Conservation (phyloP, 2,888 invertebrate genomes). For the Machimus rusticus region DNA sequence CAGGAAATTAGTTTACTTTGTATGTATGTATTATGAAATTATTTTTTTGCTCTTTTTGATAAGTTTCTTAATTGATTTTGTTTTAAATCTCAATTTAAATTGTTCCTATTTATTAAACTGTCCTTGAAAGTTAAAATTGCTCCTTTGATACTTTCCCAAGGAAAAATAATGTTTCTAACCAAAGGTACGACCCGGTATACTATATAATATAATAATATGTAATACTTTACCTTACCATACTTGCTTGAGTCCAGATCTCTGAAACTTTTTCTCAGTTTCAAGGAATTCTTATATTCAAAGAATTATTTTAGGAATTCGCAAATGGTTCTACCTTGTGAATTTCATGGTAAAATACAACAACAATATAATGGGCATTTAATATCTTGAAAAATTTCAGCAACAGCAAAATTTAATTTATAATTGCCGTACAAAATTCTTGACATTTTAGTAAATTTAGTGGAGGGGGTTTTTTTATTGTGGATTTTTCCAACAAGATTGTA, state of each 20-base stretch:
- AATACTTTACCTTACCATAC: background rate
- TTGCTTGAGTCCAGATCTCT: background rate
- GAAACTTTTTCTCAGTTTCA: background rate
- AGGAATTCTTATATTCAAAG: background rate
- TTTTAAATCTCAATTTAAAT: background rate
- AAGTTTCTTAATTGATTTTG: background rate
- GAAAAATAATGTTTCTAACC: background rate
- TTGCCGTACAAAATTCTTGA: background rate
- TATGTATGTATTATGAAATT: too few relatives aligned
- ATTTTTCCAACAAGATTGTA: background rate
- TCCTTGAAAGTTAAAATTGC: background rate
- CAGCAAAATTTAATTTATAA: background rate
- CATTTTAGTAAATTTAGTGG: background rate
- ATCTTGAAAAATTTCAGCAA: background rate
- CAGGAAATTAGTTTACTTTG: too few relatives aligned
- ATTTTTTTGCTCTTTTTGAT: background rate
- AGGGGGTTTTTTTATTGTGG: background rate
- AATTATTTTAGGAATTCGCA: background rate
- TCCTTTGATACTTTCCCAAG: background rate
- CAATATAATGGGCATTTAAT: background rate
- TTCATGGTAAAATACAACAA: background rate
- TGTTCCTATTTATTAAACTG: background rate
- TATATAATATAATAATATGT: too few relatives aligned
- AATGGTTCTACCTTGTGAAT: background rate
- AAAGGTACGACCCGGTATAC: background rate